Base-by-base conservation (phyloP, 1,140 invertebrate species). In the Hyles vespertilio region DNA sequence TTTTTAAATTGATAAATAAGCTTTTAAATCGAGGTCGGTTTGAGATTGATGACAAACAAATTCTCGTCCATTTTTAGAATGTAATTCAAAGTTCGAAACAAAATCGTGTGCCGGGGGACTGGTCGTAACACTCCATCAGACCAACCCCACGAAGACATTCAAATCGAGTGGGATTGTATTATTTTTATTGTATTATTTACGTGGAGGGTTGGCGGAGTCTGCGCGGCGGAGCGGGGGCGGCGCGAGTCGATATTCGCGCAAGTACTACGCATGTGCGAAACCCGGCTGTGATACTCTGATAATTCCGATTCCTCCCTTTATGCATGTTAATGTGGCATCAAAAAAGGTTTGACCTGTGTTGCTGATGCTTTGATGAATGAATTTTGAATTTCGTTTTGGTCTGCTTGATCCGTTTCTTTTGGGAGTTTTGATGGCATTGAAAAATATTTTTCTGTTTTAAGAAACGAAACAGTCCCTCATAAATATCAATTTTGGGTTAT, bases 151-250 rank as follows among this genome's bases (percentile, higher is more conserved):
- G 67, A 69, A 63, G 61, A 72, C 71, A 82, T 80, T 78, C 76
- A 79, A 80, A 80, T 80, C 61, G 66, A 70, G 69, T 65, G 62
- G 67, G 62, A 76, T 73, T 74, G 70, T 79, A 78, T 82, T 77
- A 84, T 84, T 79, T 84, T 82, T 81, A 84, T 85, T 77, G 77
- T 82, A 79, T 74, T 76, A 80, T 80, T 81, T 82, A 81, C 69
- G 61, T 77, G 77, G 78, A 61, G 70, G 69, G 65, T 61, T 56
- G 32, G 48, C 51, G 77, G 79, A 78, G 74, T 63, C 76, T 84
- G 82, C 80, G 80, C 77, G 70, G 44, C 51, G 36, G 46, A 54
- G 47, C 77, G 70, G 44, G 52, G 36, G 46, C 59, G 47, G 47
- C 61, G 60, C 77, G 56, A 58, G 70, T 87, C 84, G 73, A 87